A percentile compares a stretch with the other conserved stretches of the same genome.
phyloP scores from a whole-genome alignment of 2,888 invertebrate genomes.

The Rotaria socialis region DNA sequence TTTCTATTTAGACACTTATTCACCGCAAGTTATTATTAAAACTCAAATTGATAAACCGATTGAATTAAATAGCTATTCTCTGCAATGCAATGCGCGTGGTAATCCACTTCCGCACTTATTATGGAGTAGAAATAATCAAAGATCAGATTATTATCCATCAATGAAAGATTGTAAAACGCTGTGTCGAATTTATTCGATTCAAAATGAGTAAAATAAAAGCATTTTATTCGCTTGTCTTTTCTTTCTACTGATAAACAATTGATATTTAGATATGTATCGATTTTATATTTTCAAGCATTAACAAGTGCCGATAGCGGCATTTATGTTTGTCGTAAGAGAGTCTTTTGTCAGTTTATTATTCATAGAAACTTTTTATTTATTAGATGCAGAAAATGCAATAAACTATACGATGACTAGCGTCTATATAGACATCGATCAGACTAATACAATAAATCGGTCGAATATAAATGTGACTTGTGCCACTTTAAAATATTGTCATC shows the following conservation, averaged over 20 bases:
- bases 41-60: not conserved
- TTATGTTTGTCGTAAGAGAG: constrained; percentile 18
- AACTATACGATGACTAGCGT: not conserved
- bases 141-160: not conserved
- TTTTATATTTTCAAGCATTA: not conserved
- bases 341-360: not conserved
- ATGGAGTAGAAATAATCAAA: constrained; percentile 24
- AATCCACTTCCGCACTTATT: not conserved
- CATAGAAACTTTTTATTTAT: not conserved
- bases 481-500: not conserved
- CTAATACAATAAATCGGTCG: not conserved
- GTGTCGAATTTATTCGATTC: not conserved
- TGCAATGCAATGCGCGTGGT: constrained; percentile 3
- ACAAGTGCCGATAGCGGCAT: not conserved
- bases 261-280: not conserved
- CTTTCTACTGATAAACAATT: too few relatives aligned
- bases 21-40: not conserved
- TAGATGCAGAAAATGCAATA: constrained; percentile 19
- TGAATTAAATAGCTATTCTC: not conserved
- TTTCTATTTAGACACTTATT: constrained; percentile 13
- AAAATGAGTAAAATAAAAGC: not conserved
- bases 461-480: not conserved
- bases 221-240: too few relatives aligned
- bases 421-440: not conserved
- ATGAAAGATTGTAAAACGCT: not conserved